These are phyloP conservation scores for Acestrorhynchus altus DNA, from an alignment of 2,797 vertebrate species.

Conservation along the genomic window DNA sequence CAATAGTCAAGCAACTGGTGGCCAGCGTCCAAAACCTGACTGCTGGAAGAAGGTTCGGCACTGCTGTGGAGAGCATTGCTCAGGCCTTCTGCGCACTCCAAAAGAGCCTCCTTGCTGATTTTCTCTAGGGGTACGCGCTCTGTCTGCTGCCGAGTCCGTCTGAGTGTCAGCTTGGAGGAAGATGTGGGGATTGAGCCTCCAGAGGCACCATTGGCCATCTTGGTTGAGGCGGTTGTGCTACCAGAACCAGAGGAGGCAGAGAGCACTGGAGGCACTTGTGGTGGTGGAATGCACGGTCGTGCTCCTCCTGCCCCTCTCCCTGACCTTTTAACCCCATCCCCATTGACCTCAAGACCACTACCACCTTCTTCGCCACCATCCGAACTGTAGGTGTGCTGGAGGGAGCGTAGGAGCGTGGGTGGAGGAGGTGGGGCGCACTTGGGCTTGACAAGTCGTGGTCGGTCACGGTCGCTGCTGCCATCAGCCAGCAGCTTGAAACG, in stretches of 20 bases:
- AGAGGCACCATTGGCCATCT: constrained; percentile 89
- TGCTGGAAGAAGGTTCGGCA: constrained; percentile 86
- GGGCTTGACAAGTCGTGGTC: constrained; percentile 93
- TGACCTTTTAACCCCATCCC: constrained; percentile 83
- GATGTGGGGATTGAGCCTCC: constrained; percentile 52
- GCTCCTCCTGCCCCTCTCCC: constrained; percentile 84
- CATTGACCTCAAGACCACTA: constrained; percentile 75
- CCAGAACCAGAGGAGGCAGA: constrained; percentile 70
- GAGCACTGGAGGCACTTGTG: constrained; percentile 84
- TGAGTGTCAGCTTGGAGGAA: constrained; percentile 86
- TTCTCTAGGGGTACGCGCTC: constrained; percentile 90
- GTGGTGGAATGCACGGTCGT: constrained; percentile 84
- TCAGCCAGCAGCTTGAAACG: constrained; percentile 98
- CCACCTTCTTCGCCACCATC: constrained; percentile 80
- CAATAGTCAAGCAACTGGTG: constrained; percentile 98
- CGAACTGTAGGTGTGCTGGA: constrained; percentile 81
- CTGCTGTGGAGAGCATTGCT: constrained; percentile 83
- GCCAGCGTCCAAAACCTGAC: constrained; percentile 94
- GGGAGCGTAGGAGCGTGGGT: constrained; percentile 85
- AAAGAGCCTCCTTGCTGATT: constrained; percentile 92
- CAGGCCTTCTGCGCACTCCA: constrained; percentile 91
- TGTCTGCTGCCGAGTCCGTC: constrained; percentile 87
- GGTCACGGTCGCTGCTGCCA: constrained; percentile 91
- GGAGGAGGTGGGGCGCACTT: constrained; percentile 97
- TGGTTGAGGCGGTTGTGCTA: constrained; percentile 76